A percentile compares a stretch with the other conserved stretches of the same genome.
phyloP scores from a whole-genome alignment of 1,140 invertebrate species.

The Dendrolimus punctatus region DNA sequence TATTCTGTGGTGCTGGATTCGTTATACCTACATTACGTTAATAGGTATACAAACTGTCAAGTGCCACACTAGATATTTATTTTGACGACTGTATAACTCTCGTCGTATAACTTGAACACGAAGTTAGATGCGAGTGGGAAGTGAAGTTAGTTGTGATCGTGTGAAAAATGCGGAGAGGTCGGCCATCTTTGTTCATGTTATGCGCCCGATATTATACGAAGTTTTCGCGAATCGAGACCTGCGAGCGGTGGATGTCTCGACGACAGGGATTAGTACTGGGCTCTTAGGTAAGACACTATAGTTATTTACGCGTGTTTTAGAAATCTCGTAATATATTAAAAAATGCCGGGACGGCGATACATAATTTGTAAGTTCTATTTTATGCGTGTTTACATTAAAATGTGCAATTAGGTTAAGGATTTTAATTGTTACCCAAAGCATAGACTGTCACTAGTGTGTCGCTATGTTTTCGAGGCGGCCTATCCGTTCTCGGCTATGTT shows the following conservation, averaged over 20 bases:
- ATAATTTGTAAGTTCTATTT: conserved; percentile 51
- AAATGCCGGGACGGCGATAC: conserved; percentile 40
- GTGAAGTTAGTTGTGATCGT: too few species aligned
- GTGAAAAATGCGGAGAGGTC: too few species aligned
- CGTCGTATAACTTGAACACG: conserved; percentile 17
- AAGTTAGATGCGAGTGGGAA: not conserved
- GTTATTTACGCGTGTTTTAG: conserved; percentile 58
- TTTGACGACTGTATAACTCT: conserved; percentile 35
- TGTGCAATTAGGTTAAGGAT: conserved; percentile 60
- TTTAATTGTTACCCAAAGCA: conserved; percentile 62
- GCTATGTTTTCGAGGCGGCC: conserved; percentile 9
- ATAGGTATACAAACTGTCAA: conserved; percentile 36
- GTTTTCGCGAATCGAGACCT: not conserved
- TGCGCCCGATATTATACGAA: too few species aligned
- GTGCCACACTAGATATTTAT: conserved; percentile 65
- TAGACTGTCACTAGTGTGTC: conserved; percentile 32
- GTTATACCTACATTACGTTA: conserved; percentile 30
- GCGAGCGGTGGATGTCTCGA: conserved; percentile 17
- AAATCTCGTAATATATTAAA: conserved; percentile 69
- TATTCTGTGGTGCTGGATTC: conserved; percentile 56
- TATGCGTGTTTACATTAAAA: conserved; percentile 64
- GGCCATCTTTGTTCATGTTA: too few species aligned
- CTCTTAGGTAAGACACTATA: conserved; percentile 48
- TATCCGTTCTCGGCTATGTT: conserved; percentile 21
- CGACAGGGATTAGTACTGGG: conserved; percentile 48